Evolutionary conservation across 2,113 vertebrate species (phyloP).

Genomic region (Sminthopsis crassicaudata): DNA sequence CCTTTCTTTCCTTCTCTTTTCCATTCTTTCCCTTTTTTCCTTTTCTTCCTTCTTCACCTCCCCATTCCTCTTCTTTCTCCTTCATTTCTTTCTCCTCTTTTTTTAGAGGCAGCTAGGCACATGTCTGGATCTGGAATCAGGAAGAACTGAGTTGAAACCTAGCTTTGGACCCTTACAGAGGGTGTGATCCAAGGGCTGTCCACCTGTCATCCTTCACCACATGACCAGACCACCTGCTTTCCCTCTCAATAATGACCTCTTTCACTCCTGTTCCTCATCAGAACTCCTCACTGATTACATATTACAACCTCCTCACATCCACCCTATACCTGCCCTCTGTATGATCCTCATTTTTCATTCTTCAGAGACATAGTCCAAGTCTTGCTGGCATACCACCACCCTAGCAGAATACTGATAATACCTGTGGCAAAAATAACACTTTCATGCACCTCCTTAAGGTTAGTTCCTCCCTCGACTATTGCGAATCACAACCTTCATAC

Average conservation of each 20-base stretch:
- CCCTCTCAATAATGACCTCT: not conserved
- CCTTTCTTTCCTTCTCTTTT: not conserved
- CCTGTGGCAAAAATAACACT: not conserved
- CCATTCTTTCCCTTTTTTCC: not conserved
- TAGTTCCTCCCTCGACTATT: not conserved
- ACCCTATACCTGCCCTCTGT: not conserved
- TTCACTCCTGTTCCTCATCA: not conserved
- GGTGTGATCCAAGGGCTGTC: not conserved
- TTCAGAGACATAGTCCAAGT: not conserved
- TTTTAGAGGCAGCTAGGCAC: not conserved
- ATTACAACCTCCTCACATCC: not conserved
- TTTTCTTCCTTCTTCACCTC: too few species aligned
- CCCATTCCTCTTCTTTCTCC: too few species aligned
- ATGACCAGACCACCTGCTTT: not conserved
- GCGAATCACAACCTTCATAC: not conserved
- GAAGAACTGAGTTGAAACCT: not conserved
- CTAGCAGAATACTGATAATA: not conserved
- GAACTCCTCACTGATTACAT: not conserved
- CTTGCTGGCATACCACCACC: not conserved
- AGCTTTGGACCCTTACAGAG: not conserved
- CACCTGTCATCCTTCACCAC: not conserved
- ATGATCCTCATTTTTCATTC: not conserved
- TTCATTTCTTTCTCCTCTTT: not conserved
- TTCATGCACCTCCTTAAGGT: not conserved
- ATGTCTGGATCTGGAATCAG: not conserved